These are phyloP conservation scores for Bombus difficillimus DNA, from an alignment of 1,140 invertebrate genomes.

Conservation along the genomic window DNA sequence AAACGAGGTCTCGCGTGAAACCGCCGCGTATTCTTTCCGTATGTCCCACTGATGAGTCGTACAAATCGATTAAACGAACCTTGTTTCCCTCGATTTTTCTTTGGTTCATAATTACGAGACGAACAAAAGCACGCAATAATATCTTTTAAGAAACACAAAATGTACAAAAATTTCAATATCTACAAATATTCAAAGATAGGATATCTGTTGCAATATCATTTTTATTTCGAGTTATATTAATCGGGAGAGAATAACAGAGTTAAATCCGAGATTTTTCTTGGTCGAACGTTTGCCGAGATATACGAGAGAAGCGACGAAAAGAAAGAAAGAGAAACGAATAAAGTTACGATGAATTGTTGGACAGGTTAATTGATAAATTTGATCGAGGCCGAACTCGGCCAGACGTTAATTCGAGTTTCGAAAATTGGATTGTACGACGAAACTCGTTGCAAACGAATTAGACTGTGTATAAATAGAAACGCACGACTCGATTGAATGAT, in stretches of 20 bases:
- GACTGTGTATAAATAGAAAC: slow-evolving; percentile 20
- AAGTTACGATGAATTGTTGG: not conserved
- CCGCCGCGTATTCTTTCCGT: not conserved
- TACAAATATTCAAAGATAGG: no score
- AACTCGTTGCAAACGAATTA: slow-evolving; percentile 8
- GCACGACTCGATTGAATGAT: slow-evolving; percentile 5
- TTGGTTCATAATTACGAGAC: no score
- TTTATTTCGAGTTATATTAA: no score
- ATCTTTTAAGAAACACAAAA: no score
- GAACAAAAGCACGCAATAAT: no score
- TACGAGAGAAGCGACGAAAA: not conserved
- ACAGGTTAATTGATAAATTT: slow-evolving; percentile 6
- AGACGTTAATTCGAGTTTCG: slow-evolving; percentile 18
- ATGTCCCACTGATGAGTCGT: not conserved
- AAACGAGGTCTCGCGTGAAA: not conserved
- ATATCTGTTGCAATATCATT: no score
- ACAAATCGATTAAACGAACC: not conserved
- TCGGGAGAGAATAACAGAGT: no score
- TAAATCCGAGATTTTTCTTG: not conserved
- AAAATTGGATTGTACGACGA: not conserved
- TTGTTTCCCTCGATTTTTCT: no score
- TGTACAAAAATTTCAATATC: no score
- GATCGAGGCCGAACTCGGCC: not conserved
- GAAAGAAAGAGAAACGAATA: not conserved
- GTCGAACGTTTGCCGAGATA: not conserved